phyloP scores from a whole-genome alignment of 2,797 vertebrate genomes.

The Hydrophis major region DNA sequence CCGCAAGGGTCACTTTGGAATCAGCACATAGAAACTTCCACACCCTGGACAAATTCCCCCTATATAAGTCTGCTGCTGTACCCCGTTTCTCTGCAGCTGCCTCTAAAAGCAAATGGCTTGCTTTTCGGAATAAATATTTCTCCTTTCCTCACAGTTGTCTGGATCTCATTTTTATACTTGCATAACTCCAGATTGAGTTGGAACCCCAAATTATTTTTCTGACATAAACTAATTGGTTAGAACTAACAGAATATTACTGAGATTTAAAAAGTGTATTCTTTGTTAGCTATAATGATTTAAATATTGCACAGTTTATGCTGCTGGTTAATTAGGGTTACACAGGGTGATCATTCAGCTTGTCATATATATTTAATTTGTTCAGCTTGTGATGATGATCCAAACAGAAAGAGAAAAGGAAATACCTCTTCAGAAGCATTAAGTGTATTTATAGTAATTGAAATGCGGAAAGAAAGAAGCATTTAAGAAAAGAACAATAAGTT shows the following conservation, averaged over 20 bases:
- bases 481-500: background rate
- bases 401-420: background rate
- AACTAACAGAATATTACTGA: background rate
- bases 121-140: background rate
- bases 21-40: background rate
- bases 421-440: background rate
- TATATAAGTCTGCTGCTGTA: background rate
- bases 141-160: background rate
- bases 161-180: background rate
- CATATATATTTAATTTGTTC: background rate
- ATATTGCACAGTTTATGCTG: background rate
- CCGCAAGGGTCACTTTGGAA: background rate
- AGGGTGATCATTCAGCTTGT: background rate
- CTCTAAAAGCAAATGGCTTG: background rate
- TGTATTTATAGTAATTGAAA: background rate
- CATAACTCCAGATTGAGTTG: background rate
- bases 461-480: background rate
- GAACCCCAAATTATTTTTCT: background rate
- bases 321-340: background rate
- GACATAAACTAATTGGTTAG: background rate
- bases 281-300: background rate
- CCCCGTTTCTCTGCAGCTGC: background rate
- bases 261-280: background rate
- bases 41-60: background rate
- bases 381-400: background rate